These are phyloP conservation scores for Sesia bembeciformis DNA, from an alignment of 2,888 invertebrate genomes.

Conservation along the genomic window DNA sequence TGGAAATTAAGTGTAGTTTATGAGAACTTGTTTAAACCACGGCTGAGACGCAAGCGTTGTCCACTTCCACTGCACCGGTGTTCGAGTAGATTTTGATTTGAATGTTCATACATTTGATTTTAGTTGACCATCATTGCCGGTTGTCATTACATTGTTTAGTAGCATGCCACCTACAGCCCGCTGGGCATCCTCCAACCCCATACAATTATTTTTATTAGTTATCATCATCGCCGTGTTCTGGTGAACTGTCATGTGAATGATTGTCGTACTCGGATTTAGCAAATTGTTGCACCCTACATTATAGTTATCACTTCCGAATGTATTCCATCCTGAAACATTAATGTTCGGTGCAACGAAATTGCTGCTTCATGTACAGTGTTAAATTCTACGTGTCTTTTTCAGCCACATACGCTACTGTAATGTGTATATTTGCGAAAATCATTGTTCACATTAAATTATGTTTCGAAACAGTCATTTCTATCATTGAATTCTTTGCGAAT, in stretches of 20 bases:
- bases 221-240: conserved; percentile 45
- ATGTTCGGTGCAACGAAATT: conserved; percentile 24
- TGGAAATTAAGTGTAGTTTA: no score
- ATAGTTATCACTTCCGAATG: conserved; percentile 7
- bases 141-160: conserved; percentile 46
- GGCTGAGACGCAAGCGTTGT: conserved; percentile 40
- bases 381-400: conserved; percentile 41
- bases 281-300: conserved; percentile 53
- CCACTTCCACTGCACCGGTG: conserved; percentile 67
- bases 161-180: conserved; percentile 70
- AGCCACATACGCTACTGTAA: conserved; percentile 58
- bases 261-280: conserved; percentile 33
- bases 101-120: conserved; percentile 50
- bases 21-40: conserved; percentile 51
- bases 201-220: conserved; percentile 49
- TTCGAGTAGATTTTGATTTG: conserved; percentile 56
- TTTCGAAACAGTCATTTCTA: conserved; percentile 29
- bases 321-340: conserved; percentile 1
- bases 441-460: conserved; percentile 38
- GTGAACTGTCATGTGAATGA: conserved; percentile 36
- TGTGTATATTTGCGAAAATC: conserved; percentile 55
- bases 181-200: conserved; percentile 75
- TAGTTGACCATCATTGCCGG: conserved; percentile 51
- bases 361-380: conserved; percentile 30
- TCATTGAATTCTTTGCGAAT: conserved; percentile 40